These are phyloP conservation scores for Drosophila burlai DNA, from an alignment of 1,140 invertebrate species.

Conservation along the genomic window DNA sequence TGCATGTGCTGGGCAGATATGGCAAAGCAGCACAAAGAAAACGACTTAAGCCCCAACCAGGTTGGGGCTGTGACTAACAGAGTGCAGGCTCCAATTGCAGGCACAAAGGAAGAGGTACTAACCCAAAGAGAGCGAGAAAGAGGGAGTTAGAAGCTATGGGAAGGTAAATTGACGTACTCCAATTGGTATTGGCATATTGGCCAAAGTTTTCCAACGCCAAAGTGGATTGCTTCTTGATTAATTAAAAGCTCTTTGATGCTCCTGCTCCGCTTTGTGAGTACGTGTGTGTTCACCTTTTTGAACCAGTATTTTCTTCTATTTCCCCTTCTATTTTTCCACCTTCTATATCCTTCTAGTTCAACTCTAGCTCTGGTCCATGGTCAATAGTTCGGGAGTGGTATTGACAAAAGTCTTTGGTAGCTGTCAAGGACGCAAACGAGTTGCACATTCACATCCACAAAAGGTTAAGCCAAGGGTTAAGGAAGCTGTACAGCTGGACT, in stretches of 20 bases:
- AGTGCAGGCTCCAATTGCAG: background rate
- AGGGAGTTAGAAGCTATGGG: background rate
- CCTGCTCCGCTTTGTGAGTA: constrained; percentile 12
- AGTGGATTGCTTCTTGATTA: constrained; percentile 77
- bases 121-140: background rate
- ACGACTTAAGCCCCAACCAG: constrained; percentile 6
- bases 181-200: constrained; percentile 72
- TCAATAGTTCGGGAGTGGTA: background rate
- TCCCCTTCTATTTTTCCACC: background rate
- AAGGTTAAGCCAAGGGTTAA: background rate
- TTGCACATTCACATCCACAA: background rate
- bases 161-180: constrained; percentile 41
- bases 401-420: constrained; percentile 26
- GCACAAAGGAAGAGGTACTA: background rate
- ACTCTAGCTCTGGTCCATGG: background rate
- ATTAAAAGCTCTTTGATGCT: constrained; percentile 68
- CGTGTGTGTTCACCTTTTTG: constrained; percentile 14
- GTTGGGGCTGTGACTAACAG: constrained; percentile 1
- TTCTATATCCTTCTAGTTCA: constrained; percentile 2
- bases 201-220: constrained; percentile 64
- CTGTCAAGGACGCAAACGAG: constrained; percentile 24
- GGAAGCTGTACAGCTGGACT: background rate
- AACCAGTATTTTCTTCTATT: background rate
- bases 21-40: constrained; percentile 4
- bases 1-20: constrained; percentile 14